phyloP scores from a whole-genome alignment of 2,888 invertebrate species.

The Petrolisthes manimaculis region DNA sequence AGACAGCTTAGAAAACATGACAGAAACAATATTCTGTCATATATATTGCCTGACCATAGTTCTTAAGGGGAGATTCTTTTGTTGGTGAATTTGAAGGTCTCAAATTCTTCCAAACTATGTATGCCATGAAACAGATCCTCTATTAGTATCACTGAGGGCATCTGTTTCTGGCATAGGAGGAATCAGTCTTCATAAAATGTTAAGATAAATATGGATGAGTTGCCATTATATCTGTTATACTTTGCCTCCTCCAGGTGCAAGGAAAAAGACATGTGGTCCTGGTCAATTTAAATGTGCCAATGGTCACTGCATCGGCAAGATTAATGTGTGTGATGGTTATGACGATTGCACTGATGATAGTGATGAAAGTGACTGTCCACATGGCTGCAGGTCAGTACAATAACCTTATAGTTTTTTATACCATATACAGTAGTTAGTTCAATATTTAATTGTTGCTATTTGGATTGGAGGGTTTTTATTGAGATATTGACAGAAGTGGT shows the following conservation, averaged over 20 bases:
- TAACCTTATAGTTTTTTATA: not conserved
- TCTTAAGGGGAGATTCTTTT: no score
- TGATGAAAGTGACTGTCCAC: conserved; percentile 71
- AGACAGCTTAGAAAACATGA: no score
- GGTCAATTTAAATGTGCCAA: conserved; percentile 69
- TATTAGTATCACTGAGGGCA: no score
- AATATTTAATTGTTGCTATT: not conserved
- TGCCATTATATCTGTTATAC: not conserved
- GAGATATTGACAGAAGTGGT: no score
- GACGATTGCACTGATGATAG: conserved; percentile 70
- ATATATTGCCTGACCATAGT: no score
- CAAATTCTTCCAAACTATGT: no score
- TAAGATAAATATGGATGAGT: no score
- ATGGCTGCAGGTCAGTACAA: conserved; percentile 57
- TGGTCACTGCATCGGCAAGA: conserved; percentile 68
- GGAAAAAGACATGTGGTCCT: conserved; percentile 25
- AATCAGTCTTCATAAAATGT: no score
- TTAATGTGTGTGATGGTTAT: conserved; percentile 68
- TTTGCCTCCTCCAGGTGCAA: conserved; percentile 19
- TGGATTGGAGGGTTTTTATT: no score
- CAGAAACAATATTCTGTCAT: not conserved
- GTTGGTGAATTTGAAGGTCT: no score
- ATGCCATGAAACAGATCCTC: no score
- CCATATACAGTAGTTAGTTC: not conserved
- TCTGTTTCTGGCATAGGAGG: no score